These are phyloP conservation scores for Anas georgica DNA, from an alignment of 2,797 vertebrate species.

Conservation along the genomic window DNA sequence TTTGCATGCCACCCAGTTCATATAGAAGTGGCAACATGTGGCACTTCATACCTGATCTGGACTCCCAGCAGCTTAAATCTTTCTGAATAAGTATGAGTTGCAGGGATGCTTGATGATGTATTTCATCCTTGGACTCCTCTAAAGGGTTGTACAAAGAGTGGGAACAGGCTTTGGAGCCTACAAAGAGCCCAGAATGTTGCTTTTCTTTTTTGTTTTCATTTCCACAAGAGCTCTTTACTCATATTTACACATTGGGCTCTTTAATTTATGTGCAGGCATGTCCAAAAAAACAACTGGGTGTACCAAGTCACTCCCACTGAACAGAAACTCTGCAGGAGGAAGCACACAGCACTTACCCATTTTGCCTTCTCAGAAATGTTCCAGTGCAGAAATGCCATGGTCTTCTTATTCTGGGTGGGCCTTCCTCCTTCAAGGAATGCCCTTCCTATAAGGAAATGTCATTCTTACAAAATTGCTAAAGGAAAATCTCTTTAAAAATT, in stretches of 20 bases:
- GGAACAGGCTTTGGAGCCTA: background rate
- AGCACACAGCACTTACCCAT: background rate
- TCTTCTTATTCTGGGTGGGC: background rate
- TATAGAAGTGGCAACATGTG: background rate
- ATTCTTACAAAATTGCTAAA: background rate
- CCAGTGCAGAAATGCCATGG: background rate
- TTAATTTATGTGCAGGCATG: background rate
- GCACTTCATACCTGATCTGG: background rate
- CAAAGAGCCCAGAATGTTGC: background rate
- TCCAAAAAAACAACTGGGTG: background rate
- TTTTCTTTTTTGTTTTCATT: background rate
- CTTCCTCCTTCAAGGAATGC: slow-evolving; percentile 14
- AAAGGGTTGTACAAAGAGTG: background rate
- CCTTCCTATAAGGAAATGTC: slow-evolving; percentile 42
- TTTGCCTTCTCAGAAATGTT: background rate
- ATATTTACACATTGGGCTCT: background rate
- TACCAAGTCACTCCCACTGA: background rate
- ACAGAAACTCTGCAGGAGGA: background rate
- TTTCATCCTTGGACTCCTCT: background rate
- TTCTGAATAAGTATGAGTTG: background rate
- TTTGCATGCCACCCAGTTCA: background rate
- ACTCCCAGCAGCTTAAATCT: background rate
- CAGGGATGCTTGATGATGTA: background rate
- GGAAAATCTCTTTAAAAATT: background rate
- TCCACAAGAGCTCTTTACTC: background rate